These are phyloP conservation scores for Pammene aurita DNA, from an alignment of 2,888 invertebrate species.

Conservation along the genomic window DNA sequence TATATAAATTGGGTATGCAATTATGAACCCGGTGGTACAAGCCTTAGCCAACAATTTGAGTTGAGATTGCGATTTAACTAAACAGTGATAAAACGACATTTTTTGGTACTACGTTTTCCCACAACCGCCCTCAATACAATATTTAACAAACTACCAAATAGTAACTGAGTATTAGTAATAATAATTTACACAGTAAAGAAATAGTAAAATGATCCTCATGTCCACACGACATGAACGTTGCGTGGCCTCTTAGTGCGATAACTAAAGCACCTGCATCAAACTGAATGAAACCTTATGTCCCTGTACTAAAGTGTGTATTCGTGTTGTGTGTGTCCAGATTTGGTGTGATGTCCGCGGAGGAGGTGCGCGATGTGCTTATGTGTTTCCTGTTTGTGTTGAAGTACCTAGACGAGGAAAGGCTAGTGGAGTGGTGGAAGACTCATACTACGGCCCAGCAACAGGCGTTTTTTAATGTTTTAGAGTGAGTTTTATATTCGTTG, in stretches of 20 bases:
- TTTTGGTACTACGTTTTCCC: neutral
- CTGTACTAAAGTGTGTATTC: conserved; percentile 42
- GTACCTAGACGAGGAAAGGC: conserved; percentile 93
- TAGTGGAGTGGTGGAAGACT: conserved; percentile 96
- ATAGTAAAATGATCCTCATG: too few species aligned
- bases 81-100: too few species aligned
- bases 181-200: too few species aligned
- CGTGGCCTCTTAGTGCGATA: too few species aligned
- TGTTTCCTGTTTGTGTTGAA: conserved; percentile 96
- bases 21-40: too few species aligned
- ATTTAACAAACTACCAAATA: neutral
- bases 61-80: too few species aligned
- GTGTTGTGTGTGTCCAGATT: conserved; percentile 63
- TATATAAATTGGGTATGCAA: too few species aligned
- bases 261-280: neutral
- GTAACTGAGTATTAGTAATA: too few species aligned
- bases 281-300: conserved; percentile 3
- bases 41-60: too few species aligned
- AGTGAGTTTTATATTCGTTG: conserved; percentile 80
- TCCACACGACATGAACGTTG: too few species aligned
- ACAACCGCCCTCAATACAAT: conserved; percentile 15
- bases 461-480: conserved; percentile 92
- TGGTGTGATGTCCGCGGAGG: conserved; percentile 84
- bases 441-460: conserved; percentile 91
- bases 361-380: conserved; percentile 93